Evolutionary conservation across 2,113 vertebrate species (phyloP), one percentile per base, ranked within the genome.

Genomic region (Corythaeola cristata): DNA sequence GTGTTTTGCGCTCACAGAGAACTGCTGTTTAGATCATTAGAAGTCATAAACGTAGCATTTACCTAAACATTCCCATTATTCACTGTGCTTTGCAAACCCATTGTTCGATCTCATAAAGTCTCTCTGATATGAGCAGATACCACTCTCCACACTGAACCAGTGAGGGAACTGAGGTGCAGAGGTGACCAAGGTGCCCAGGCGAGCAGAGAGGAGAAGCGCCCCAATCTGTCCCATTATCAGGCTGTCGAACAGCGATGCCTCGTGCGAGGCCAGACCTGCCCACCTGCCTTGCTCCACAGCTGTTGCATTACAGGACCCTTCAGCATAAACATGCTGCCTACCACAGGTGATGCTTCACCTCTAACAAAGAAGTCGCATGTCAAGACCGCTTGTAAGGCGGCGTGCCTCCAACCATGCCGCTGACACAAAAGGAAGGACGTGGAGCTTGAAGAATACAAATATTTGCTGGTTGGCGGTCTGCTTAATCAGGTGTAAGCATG

Each of bases 121-220:
- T 9, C 59, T n/a, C 3, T 1, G 2, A 62, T 52, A 22, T 8
- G 11, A 67, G n/a, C 17, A 32, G 64, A 28, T 28, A 35, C 22
- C 37, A 28, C 24, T 22, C 45, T 27, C 49, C 20, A 44, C 59
- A n/a, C 32, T 49, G 58, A 24, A 50, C 3, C 45, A 49, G 47
- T 33, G 22, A 73, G 32, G 53, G 56, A 85, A 64, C 27, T 0
- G 1, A 78, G 89, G 45, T 53, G 26, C 37, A 45, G 55, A 60
- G 37, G 32, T 33, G 27, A 72, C 16, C 22, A 5, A 35, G 45
- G 63, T n/a, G 35, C 47, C 20, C 35, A 0, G 0, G 12, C 0
- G 4, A 77, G 39, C 19, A 49, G 37, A 44, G 28, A 47, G 17
- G 22, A 56, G 35, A 58, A 59, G 12, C 39, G 28, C 47, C 15